These are phyloP conservation scores for Silurus asotus DNA, from an alignment of 2,113 vertebrate genomes.

Conservation along the genomic window DNA sequence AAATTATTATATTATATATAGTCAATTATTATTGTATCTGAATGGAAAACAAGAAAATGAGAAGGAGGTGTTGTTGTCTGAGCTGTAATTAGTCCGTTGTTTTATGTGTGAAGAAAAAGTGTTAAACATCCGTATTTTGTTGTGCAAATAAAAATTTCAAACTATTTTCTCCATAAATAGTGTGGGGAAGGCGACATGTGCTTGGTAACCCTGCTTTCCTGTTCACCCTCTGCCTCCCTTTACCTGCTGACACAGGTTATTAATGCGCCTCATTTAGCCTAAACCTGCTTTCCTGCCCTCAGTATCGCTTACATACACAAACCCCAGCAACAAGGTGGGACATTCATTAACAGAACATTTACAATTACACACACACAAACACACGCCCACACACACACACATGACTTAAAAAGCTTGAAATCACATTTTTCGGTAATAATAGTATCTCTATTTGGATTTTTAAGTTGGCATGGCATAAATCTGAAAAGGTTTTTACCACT, in stretches of 20 bases:
- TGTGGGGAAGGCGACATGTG: conserved; percentile 2
- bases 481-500: background rate
- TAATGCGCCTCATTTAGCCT: conserved; percentile 50
- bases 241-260: conserved; percentile 52
- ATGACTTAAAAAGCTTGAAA: background rate
- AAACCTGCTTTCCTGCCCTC: conserved; percentile 37
- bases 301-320: conserved; percentile 2
- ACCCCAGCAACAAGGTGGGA: conserved; percentile 7
- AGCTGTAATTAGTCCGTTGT: conserved; percentile 30
- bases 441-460: background rate
- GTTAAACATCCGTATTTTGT: conserved; percentile 32
- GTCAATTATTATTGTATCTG: conserved; percentile 10
- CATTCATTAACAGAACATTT: conserved; percentile 25
- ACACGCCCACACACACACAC: conserved; percentile 14
- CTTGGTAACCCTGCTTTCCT: conserved; percentile 32
- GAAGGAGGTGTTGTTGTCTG: conserved; percentile 19
- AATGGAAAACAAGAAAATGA: conserved; percentile 1
- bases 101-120: conserved; percentile 12
- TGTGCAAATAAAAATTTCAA: conserved; percentile 40
- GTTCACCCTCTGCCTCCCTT: conserved; percentile 33
- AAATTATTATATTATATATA: background rate
- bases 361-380: background rate
- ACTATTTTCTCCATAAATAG: conserved; percentile 38
- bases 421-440: background rate
- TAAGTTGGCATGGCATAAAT: background rate